A percentile compares a stretch with the other conserved stretches of the same genome.
Evolutionary conservation across 2,113 vertebrate genomes (phyloP).

Genomic region (Acinonyx jubatus): DNA sequence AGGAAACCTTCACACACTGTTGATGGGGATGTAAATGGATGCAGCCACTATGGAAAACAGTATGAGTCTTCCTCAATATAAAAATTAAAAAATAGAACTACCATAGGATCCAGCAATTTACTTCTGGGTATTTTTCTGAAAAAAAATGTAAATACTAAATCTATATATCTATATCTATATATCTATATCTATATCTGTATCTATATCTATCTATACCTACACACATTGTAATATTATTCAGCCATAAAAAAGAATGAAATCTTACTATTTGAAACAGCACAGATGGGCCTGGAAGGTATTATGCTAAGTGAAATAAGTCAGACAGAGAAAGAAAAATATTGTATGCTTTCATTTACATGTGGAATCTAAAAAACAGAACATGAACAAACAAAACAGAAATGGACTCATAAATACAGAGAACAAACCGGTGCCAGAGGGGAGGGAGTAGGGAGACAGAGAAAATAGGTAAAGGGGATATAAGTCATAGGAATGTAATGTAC

Average conservation of each 20-base stretch:
- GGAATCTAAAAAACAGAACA: too few relatives aligned
- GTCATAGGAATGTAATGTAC: too few relatives aligned
- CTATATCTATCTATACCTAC: too few relatives aligned
- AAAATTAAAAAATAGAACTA: neutral
- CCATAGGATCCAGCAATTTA: neutral
- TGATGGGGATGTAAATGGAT: neutral
- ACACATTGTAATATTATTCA: neutral
- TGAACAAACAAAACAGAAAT: too few relatives aligned
- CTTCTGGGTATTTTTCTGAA: neutral
- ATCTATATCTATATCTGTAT: too few relatives aligned
- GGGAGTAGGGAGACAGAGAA: too few relatives aligned
- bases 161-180: neutral
- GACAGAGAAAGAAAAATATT: neutral
- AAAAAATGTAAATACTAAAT: neutral
- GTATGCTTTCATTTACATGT: neutral
- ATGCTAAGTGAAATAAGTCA: neutral
- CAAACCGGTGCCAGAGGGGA: too few relatives aligned
- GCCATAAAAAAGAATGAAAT: neutral
- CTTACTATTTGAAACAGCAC: neutral
- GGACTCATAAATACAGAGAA: too few relatives aligned
- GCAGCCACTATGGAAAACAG: neutral
- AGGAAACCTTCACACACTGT: neutral
- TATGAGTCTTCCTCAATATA: neutral
- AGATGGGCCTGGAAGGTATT: neutral
- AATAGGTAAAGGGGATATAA: too few relatives aligned